Evolutionary conservation across 2,888 invertebrate species (phyloP).

Genomic region (Germaria angustata): DNA sequence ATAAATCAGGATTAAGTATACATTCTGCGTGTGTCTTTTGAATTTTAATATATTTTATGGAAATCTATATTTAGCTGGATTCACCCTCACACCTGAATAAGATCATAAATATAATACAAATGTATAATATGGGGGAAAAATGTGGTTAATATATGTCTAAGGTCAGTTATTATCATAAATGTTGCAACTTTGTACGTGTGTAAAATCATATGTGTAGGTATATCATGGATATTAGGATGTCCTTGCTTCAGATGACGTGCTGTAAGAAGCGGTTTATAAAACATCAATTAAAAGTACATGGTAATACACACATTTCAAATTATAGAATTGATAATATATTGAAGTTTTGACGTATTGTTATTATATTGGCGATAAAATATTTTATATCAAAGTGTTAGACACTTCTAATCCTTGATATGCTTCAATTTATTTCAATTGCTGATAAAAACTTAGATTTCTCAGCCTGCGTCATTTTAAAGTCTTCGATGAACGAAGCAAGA

Average conservation of each 20-base stretch:
- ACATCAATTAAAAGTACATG: no score
- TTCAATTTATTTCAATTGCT: no score
- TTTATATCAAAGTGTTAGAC: no score
- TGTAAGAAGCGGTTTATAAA: no score
- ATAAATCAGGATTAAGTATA: slow-evolving; percentile 60
- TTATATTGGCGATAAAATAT: no score
- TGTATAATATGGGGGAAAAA: background rate
- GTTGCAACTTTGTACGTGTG: background rate
- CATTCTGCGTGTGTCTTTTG: slow-evolving; percentile 29
- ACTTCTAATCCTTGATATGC: no score
- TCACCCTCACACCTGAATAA: slow-evolving; percentile 22
- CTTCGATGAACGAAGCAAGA: no score
- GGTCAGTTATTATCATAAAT: background rate
- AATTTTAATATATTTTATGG: slow-evolving; percentile 21
- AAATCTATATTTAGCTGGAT: slow-evolving; percentile 20
- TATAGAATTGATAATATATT: no score
- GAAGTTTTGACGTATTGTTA: no score
- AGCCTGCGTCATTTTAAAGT: no score
- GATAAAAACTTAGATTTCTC: no score
- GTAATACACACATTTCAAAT: no score
- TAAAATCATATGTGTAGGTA: background rate
- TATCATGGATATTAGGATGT: background rate
- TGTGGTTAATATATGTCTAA: slow-evolving; percentile 2
- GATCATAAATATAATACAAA: slow-evolving; percentile 4
- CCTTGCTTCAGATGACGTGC: background rate